Percentiles rank a stretch among this genome's conserved stretches.
Conservation (phyloP, 2,888 invertebrate species). For the Microctonus hyperodae region DNA sequence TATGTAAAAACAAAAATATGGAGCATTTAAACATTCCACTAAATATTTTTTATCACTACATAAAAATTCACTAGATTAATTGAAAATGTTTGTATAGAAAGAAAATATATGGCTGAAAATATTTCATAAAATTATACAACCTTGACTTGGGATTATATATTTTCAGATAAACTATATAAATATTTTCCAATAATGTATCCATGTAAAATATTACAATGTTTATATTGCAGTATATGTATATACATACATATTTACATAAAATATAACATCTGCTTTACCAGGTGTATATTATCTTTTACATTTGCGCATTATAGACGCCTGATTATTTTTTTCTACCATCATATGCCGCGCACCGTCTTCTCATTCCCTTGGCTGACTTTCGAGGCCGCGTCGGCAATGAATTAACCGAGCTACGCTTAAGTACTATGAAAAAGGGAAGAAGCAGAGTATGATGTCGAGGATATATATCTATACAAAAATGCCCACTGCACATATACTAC, state of each 20-base stretch:
- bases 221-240: not conserved
- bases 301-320: not conserved
- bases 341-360: not conserved
- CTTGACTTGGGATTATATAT: no score
- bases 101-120: not conserved
- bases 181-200: not conserved
- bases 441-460: no score
- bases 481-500: not conserved
- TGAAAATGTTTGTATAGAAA: not conserved
- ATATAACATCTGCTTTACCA: slow-evolving; percentile 32
- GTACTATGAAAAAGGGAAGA: slow-evolving; percentile 29
- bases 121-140: not conserved
- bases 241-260: no score
- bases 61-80: not conserved
- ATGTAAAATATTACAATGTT: not conserved
- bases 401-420: slow-evolving; percentile 33
- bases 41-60: not conserved
- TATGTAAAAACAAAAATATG: not conserved
- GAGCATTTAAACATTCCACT: not conserved
- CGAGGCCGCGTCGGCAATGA: slow-evolving; percentile 27
- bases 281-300: slow-evolving; percentile 26
- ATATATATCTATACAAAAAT: not conserved
- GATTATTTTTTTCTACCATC: slow-evolving; percentile 5
- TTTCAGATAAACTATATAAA: no score
- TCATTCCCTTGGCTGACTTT: slow-evolving; percentile 1